These are phyloP conservation scores for Papilio polyxenes DNA, from an alignment of 1,140 invertebrate genomes.

Conservation along the genomic window DNA sequence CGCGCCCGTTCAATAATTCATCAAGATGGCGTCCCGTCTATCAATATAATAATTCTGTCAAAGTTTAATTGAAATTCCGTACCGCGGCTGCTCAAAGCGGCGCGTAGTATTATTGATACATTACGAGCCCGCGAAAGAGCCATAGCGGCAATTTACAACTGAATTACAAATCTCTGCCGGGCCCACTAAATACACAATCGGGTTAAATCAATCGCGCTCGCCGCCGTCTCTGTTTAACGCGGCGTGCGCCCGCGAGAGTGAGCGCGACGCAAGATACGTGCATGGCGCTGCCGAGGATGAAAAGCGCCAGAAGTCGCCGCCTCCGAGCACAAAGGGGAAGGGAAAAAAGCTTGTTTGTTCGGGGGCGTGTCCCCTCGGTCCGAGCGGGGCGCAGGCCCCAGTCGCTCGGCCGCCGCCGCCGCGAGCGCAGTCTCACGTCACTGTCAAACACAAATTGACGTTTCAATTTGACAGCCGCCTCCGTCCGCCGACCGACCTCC, in stretches of 20 bases:
- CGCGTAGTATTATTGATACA: slow-evolving; percentile 75
- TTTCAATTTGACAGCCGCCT: slow-evolving; percentile 64
- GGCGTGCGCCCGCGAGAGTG: neutral
- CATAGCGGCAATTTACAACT: slow-evolving; percentile 74
- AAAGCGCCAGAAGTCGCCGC: slow-evolving; percentile 60
- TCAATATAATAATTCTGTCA: slow-evolving; percentile 80
- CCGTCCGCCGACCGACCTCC: slow-evolving; percentile 48
- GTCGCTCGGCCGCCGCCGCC: slow-evolving; percentile 63
- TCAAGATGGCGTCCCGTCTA: slow-evolving; percentile 70
- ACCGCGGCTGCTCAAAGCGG: slow-evolving; percentile 58
- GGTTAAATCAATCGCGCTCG: slow-evolving; percentile 69
- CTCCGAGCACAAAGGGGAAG: slow-evolving; percentile 60
- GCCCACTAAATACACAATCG: slow-evolving; percentile 77
- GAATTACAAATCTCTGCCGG: slow-evolving; percentile 76
- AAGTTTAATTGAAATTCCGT: slow-evolving; percentile 78
- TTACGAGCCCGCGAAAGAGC: slow-evolving; percentile 71
- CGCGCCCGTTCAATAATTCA: slow-evolving; percentile 60
- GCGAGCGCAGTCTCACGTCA: slow-evolving; percentile 53
- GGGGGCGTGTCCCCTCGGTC: slow-evolving; percentile 62
- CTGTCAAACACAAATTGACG: slow-evolving; percentile 50
- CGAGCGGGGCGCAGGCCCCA: slow-evolving; percentile 62
- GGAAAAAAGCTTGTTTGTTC: slow-evolving; percentile 70
- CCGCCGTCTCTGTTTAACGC: slow-evolving; percentile 47
- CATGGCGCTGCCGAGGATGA: slow-evolving; percentile 51
- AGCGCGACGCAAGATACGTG: slow-evolving; percentile 47